Percentiles rank a stretch among this genome's conserved stretches.
Evolutionary conservation across 2,113 vertebrate species (phyloP).

Genomic region (Rutilus rutilus): DNA sequence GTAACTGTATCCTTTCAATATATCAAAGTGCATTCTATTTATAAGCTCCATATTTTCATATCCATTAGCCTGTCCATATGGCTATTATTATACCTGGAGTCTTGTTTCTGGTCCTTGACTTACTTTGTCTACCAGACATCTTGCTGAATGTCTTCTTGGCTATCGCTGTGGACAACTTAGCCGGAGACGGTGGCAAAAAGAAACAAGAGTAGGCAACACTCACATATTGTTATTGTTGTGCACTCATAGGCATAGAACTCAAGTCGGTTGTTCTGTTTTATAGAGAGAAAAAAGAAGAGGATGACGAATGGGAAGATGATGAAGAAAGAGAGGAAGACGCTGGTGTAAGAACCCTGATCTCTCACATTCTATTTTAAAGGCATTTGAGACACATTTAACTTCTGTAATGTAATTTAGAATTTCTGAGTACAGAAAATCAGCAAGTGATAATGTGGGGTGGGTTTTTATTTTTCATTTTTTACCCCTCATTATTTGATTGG

Average conservation of each 20-base stretch:
- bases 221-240: background rate
- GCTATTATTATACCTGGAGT: background rate
- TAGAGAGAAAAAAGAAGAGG: conserved; percentile 56
- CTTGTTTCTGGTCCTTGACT: conserved; percentile 51
- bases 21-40: too few relatives aligned
- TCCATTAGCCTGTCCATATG: background rate
- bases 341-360: conserved; percentile 27
- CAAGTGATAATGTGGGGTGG: background rate
- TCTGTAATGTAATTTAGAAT: background rate
- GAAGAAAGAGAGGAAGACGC: conserved; percentile 59
- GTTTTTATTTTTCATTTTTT: background rate
- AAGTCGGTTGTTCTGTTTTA: conserved; percentile 33
- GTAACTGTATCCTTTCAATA: conserved; percentile 87
- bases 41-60: too few relatives aligned
- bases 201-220: conserved; percentile 69
- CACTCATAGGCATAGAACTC: background rate
- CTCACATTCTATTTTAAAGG: background rate
- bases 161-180: conserved; percentile 80
- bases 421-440: background rate
- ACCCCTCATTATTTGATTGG: background rate
- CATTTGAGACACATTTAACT: background rate
- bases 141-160: conserved; percentile 80
- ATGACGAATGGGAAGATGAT: conserved; percentile 61
- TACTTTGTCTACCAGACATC: conserved; percentile 68
- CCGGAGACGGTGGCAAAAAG: conserved; percentile 72